phyloP scores from a whole-genome alignment of 2,113 vertebrate genomes.

The Hypocryptadius cinnamomeus region DNA sequence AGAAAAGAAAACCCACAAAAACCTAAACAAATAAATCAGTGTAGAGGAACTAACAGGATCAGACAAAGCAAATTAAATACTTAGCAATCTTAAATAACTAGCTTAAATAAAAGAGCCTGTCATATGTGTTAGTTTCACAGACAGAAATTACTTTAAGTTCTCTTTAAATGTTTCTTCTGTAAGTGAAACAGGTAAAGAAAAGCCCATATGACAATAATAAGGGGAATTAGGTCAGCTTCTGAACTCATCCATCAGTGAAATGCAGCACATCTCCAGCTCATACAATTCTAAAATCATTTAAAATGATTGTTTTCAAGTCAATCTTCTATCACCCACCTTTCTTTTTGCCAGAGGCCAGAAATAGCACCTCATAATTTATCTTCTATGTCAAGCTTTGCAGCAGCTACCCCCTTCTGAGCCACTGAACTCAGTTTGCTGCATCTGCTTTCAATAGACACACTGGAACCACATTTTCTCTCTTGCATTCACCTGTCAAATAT shows the following conservation, averaged over 20 bases:
- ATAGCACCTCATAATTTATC: conserved; percentile 23
- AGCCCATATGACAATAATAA: neutral
- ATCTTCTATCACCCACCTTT: neutral
- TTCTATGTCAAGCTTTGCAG: neutral
- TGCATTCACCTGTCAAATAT: conserved; percentile 32
- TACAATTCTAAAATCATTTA: conserved; percentile 7
- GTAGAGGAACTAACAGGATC: neutral
- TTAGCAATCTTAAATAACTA: neutral
- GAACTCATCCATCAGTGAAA: neutral
- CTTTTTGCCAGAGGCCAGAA: conserved; percentile 22
- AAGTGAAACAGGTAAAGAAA: neutral
- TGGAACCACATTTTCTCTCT: neutral
- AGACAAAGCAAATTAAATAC: neutral
- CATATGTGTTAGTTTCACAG: neutral
- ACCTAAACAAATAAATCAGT: neutral
- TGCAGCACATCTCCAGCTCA: neutral
- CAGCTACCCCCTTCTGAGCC: neutral
- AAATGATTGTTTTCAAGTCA: conserved; percentile 20
- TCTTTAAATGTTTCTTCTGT: neutral
- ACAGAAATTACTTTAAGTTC: neutral
- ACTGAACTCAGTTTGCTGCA: neutral
- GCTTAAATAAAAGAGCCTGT: neutral
- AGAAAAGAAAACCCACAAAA: neutral
- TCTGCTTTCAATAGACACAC: conserved; percentile 19
- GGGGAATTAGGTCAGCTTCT: conserved; percentile 3